These are phyloP conservation scores for Leucophenga montana DNA, from an alignment of 2,888 invertebrate genomes.

Conservation along the genomic window DNA sequence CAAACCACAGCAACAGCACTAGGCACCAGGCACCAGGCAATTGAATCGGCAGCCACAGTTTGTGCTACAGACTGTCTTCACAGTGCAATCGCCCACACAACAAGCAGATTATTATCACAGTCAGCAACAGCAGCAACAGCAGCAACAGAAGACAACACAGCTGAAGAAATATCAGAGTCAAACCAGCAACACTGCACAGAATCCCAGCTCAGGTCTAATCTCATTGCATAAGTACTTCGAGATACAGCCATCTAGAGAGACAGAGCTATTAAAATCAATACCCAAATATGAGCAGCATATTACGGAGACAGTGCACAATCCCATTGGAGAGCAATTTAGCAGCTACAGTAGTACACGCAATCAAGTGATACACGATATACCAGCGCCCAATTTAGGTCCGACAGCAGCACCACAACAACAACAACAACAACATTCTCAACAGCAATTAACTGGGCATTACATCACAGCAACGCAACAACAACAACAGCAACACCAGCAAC, in stretches of 20 bases:
- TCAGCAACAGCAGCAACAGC: conserved; percentile 42
- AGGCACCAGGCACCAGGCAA: conserved; percentile 60
- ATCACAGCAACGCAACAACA: conserved; percentile 48
- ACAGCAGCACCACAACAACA: conserved; percentile 47
- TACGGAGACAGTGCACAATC: conserved; percentile 73
- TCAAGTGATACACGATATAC: conserved; percentile 71
- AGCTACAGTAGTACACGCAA: conserved; percentile 60
- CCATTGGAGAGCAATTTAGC: conserved; percentile 48
- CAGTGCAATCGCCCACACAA: conserved; percentile 54
- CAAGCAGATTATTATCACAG: conserved; percentile 48
- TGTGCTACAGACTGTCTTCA: conserved; percentile 64
- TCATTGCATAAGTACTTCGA: conserved; percentile 60
- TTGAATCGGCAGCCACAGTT: conserved; percentile 72
- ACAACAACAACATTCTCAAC: conserved; percentile 48
- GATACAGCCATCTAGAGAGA: conserved; percentile 75
- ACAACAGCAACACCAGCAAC: conserved; percentile 38
- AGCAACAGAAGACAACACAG: conserved; percentile 41
- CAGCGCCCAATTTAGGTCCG: conserved; percentile 70
- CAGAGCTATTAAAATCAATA: conserved; percentile 84
- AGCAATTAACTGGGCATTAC: conserved; percentile 56
- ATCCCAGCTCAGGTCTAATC: conserved; percentile 70
- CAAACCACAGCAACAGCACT: conserved; percentile 32
- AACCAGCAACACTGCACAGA: conserved; percentile 25
- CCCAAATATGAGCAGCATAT: conserved; percentile 87
- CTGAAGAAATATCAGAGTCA: conserved; percentile 34